phyloP scores from a whole-genome alignment of 2,888 invertebrate species.

The Notocelia uddmanniana region DNA sequence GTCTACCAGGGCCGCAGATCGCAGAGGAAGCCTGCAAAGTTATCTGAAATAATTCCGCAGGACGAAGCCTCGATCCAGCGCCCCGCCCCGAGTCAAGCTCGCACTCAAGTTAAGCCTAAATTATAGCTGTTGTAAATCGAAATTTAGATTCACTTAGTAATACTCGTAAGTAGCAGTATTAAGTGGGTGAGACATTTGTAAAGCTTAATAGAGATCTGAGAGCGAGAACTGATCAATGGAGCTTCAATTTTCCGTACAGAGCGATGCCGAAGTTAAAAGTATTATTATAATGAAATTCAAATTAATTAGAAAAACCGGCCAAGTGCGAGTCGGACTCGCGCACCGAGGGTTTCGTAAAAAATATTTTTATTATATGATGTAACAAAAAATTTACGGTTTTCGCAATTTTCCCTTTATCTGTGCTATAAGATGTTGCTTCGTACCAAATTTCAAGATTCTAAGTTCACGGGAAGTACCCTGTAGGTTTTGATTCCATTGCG shows the following conservation, averaged over 20 bases:
- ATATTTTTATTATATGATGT: too few species aligned
- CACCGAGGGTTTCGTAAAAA: too few species aligned
- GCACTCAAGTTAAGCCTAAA: slow-evolving; percentile 26
- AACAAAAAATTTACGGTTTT: too few species aligned
- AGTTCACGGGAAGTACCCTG: too few species aligned
- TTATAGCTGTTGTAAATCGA: slow-evolving; percentile 40
- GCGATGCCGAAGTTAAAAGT: background rate
- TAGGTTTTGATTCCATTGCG: too few species aligned
- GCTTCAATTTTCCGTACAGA: background rate
- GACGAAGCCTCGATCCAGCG: slow-evolving; percentile 1
- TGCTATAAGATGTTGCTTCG: too few species aligned
- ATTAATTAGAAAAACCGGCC: too few species aligned
- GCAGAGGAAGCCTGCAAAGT: background rate
- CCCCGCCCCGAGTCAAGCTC: background rate
- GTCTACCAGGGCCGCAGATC: slow-evolving; percentile 7
- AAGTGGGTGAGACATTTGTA: slow-evolving; percentile 28
- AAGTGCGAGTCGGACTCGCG: too few species aligned
- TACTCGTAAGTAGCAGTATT: slow-evolving; percentile 36
- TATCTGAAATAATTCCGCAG: slow-evolving; percentile 8
- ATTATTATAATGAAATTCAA: too few species aligned
- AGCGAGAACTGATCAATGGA: slow-evolving; percentile 24
- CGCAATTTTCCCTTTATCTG: too few species aligned
- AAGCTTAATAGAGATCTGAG: slow-evolving; percentile 14
- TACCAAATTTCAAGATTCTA: too few species aligned
- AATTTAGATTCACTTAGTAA: slow-evolving; percentile 33